Evolutionary conservation across 1,140 invertebrate species (phyloP).

Genomic region (Cotesia typhae): DNA sequence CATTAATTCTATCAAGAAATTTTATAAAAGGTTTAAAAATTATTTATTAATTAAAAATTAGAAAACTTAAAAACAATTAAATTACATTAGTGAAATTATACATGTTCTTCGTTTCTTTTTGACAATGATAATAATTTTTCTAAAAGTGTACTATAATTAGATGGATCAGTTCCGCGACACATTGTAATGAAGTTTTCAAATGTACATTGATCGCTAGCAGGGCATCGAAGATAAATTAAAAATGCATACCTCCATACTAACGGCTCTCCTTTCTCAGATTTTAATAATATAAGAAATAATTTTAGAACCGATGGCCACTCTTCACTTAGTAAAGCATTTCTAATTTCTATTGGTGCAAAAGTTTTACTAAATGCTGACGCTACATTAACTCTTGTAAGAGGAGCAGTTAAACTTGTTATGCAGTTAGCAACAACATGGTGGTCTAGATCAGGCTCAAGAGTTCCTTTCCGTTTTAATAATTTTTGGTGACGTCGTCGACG

Average conservation of each 20-base stretch:
- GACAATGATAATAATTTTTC: conserved; percentile 22
- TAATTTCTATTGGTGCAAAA: conserved; percentile 26
- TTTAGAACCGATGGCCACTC: conserved; percentile 29
- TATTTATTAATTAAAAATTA: too few species aligned
- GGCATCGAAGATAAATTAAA: conserved; percentile 23
- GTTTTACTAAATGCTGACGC: not conserved
- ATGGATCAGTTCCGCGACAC: conserved; percentile 17
- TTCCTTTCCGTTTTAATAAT: not conserved
- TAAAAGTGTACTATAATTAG: conserved; percentile 8
- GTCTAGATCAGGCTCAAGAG: not conserved
- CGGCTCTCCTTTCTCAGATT: conserved; percentile 19
- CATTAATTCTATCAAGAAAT: too few species aligned
- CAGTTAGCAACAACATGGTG: not conserved
- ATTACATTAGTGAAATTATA: not conserved
- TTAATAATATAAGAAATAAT: conserved; percentile 25
- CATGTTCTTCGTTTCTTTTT: not conserved
- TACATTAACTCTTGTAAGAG: not conserved
- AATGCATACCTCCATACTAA: conserved; percentile 34
- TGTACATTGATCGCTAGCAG: conserved; percentile 11
- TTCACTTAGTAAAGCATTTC: conserved; percentile 16
- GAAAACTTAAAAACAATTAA: conserved; percentile 7
- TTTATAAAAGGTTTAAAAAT: too few species aligned
- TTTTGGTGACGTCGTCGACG: not conserved
- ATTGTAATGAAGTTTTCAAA: conserved; percentile 36
- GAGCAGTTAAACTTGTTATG: not conserved